Evolutionary conservation across 2,797 vertebrate species (phyloP).

Genomic region (Parauchenoglanis punctatus): DNA sequence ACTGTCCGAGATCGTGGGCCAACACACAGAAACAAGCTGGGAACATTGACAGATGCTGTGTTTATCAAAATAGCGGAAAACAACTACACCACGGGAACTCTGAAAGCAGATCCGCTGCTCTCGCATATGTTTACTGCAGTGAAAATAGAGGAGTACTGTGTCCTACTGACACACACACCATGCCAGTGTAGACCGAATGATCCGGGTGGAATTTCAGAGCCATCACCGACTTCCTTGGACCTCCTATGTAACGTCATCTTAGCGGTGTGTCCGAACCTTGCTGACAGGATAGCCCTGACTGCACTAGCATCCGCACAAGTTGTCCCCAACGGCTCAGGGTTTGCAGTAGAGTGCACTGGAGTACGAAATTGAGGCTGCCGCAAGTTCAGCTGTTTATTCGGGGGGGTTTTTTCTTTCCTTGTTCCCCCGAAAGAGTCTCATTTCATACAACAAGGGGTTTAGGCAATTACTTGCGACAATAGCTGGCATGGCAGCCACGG

Average conservation of each 20-base stretch:
- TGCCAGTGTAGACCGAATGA: not conserved
- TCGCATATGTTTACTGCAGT: not conserved
- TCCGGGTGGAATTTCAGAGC: not conserved
- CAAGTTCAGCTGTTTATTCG: constrained; percentile 52
- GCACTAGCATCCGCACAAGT: constrained; percentile 23
- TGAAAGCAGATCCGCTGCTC: not conserved
- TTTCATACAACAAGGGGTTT: constrained; percentile 57
- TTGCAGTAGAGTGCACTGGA: constrained; percentile 49
- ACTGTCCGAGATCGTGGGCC: not conserved
- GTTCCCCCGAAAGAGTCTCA: constrained; percentile 47
- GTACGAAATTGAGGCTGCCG: constrained; percentile 58
- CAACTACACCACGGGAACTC: not conserved
- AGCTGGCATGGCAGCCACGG: constrained; percentile 57
- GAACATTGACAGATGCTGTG: not conserved
- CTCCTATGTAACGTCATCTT: not conserved
- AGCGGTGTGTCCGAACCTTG: not conserved
- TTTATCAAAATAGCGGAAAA: constrained; percentile 4
- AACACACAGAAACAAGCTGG: constrained; percentile 50
- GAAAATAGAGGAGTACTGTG: not conserved
- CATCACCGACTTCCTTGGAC: not conserved
- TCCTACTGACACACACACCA: not conserved
- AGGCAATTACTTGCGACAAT: constrained; percentile 60
- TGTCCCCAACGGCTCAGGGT: constrained; percentile 42
- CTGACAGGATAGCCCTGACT: constrained; percentile 21
- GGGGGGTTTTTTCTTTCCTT: not conserved